A percentile compares a stretch with the other conserved stretches of the same genome.
phyloP scores from a whole-genome alignment of 2,113 vertebrate species.

The Leuciscus idus region DNA sequence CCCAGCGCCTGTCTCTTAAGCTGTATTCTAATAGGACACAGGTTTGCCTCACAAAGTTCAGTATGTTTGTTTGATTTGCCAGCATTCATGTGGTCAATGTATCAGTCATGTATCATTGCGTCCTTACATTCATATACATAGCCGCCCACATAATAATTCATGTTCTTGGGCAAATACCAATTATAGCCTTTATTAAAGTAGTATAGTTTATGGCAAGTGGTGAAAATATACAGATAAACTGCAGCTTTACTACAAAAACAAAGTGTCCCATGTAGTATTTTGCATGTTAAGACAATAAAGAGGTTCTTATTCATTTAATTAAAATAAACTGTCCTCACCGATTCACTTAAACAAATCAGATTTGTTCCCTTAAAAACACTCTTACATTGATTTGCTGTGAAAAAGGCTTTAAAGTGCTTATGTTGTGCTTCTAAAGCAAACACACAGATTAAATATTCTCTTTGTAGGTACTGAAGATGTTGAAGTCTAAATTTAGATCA shows the following conservation, averaged over 20 bases:
- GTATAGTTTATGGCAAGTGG: not conserved
- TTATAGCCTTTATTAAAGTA: not conserved
- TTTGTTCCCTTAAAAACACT: constrained; percentile 59
- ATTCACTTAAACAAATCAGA: not conserved
- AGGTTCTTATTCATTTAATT: not conserved
- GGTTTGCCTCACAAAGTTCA: not conserved
- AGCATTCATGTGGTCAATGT: not conserved
- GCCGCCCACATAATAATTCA: constrained; percentile 53
- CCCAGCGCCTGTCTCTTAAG: constrained; percentile 26
- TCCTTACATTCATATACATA: constrained; percentile 59
- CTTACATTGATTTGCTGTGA: constrained; percentile 21
- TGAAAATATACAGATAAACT: not conserved
- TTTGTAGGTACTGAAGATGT: constrained; percentile 26
- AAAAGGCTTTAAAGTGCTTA: not conserved
- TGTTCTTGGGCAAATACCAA: constrained; percentile 55
- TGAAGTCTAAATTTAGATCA: constrained; percentile 19
- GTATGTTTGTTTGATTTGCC: constrained; percentile 43
- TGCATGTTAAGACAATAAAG: not conserved
- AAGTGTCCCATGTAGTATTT: too few species aligned
- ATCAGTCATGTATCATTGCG: constrained; percentile 39
- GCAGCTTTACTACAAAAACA: not conserved
- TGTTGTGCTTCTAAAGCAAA: not conserved
- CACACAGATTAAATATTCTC: constrained; percentile 36
- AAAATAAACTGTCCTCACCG: not conserved
- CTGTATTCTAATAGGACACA: not conserved